Evolutionary conservation across 2,113 vertebrate genomes (phyloP).

Genomic region (Phrynocephalus versicolor): DNA sequence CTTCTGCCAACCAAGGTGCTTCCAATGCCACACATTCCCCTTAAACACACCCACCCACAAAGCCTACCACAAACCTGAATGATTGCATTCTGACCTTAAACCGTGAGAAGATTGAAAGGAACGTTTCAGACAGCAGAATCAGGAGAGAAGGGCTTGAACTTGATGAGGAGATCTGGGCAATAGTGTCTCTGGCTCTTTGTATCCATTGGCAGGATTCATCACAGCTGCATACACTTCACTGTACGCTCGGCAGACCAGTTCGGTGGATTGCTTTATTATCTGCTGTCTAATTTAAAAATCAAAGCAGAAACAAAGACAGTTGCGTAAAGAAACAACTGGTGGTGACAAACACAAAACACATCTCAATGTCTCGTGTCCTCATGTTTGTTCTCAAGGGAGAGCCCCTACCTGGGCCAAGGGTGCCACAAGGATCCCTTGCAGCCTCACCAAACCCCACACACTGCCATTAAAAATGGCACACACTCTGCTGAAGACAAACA

Average conservation of each 20-base stretch:
- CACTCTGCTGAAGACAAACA: neutral
- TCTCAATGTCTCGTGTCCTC: neutral
- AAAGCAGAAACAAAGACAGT: conserved; percentile 15
- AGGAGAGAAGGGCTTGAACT: conserved; percentile 90
- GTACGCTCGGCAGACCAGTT: conserved; percentile 92
- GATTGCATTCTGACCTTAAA: conserved; percentile 7
- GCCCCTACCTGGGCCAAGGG: neutral
- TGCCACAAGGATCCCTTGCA: neutral
- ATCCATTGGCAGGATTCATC: conserved; percentile 81
- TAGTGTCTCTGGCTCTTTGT: conserved; percentile 88
- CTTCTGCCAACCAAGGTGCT: neutral
- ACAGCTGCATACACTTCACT: conserved; percentile 87
- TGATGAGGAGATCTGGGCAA: conserved; percentile 90
- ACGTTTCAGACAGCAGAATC: conserved; percentile 29
- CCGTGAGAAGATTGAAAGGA: neutral
- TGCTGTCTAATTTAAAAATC: conserved; percentile 85
- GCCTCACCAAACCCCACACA: neutral
- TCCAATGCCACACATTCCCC: too few relatives aligned
- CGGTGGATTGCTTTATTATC: conserved; percentile 92
- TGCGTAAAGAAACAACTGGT: neutral
- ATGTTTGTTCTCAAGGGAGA: neutral
- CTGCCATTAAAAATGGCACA: neutral
- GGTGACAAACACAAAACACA: neutral
- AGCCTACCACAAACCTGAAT: conserved; percentile 28
- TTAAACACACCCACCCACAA: conserved; percentile 6